These are phyloP conservation scores for Eupleurogrammus muticus DNA, from an alignment of 2,797 vertebrate genomes.

Conservation along the genomic window DNA sequence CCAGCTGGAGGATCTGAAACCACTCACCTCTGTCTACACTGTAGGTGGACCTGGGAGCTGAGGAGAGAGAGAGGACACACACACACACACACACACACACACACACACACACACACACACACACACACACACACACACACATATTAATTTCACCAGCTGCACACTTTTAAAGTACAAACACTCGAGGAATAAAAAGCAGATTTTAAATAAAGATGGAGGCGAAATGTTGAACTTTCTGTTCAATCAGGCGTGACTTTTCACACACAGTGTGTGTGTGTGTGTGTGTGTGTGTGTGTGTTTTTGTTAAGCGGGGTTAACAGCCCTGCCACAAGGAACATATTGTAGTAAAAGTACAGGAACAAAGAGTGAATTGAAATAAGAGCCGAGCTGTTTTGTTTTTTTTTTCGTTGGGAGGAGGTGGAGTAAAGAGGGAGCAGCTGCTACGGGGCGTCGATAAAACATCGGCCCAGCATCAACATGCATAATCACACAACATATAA, in stretches of 20 bases:
- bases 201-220: too few species aligned
- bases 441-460: conserved; percentile 68
- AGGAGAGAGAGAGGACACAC: conserved; percentile 44
- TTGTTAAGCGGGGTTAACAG: conserved; percentile 12
- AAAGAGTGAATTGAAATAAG: conserved; percentile 10
- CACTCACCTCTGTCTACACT: conserved; percentile 92
- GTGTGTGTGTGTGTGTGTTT: not conserved
- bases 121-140: not conserved
- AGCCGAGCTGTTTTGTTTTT: not conserved
- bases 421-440: conserved; percentile 53
- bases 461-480: conserved; percentile 50
- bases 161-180: not conserved
- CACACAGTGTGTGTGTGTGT: not conserved
- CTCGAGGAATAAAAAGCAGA: not conserved
- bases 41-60: conserved; percentile 90
- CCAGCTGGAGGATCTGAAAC: too few species aligned
- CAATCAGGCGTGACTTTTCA: too few species aligned
- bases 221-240: too few species aligned
- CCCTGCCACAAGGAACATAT: not conserved
- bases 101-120: too few species aligned
- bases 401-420: conserved; percentile 14
- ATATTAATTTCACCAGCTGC: not conserved
- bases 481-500: conserved; percentile 51
- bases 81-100: too few species aligned
- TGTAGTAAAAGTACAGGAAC: conserved; percentile 7